Conservation (phyloP, 2,888 invertebrate genomes). For the Melinaea marsaeus region DNA sequence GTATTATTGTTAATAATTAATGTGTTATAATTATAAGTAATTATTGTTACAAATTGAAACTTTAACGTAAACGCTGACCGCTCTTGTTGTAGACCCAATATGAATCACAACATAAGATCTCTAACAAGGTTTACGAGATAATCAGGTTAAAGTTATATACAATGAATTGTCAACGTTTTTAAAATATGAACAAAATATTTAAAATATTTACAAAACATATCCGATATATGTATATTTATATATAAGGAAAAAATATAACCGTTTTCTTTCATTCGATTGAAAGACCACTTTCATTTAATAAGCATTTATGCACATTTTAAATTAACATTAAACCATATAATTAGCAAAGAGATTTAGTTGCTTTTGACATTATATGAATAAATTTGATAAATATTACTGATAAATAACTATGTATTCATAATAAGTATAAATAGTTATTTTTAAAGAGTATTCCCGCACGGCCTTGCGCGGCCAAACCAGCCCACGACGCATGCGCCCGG, state of each 20-base stretch:
- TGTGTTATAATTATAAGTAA: too few species aligned
- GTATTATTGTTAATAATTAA: too few species aligned
- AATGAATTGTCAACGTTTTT: not conserved
- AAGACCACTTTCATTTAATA: too few species aligned
- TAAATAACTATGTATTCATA: constrained; percentile 6
- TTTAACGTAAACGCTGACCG: not conserved
- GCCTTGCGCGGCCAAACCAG: constrained; percentile 24
- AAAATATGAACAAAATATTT: not conserved
- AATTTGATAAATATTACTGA: not conserved
- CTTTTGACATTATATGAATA: too few species aligned
- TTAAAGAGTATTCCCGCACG: not conserved
- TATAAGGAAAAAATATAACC: too few species aligned
- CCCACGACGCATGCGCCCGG: constrained; percentile 17
- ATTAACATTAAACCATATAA: too few species aligned
- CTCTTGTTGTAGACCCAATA: not conserved
- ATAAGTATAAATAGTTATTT: not conserved
- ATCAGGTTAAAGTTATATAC: constrained; percentile 13
- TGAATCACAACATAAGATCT: not conserved
- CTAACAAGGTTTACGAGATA: constrained; percentile 4
- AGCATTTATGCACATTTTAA: too few species aligned
- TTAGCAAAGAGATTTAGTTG: too few species aligned
- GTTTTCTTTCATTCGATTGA: too few species aligned
- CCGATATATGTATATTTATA: too few species aligned
- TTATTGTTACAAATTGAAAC: not conserved
- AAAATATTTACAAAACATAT: not conserved